Evolutionary conservation across 2,888 invertebrate species (phyloP).

Genomic region (Tinea pellionella): DNA sequence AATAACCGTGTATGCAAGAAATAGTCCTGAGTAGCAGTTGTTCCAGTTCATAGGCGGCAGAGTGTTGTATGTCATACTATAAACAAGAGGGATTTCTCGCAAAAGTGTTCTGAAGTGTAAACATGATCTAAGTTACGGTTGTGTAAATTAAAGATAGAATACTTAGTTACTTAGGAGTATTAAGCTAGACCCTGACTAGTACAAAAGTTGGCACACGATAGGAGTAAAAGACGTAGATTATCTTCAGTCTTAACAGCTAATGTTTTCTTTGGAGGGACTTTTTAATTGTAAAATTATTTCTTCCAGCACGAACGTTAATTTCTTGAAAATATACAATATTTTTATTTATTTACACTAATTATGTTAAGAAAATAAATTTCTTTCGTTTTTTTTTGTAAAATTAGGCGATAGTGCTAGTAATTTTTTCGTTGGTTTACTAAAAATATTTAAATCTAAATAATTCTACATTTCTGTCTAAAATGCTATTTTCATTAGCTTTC

Average conservation of each 20-base stretch:
- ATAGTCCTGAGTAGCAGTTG: too few relatives aligned
- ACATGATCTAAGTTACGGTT: too few relatives aligned
- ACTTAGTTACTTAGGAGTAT: conserved; percentile 15
- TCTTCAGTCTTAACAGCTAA: conserved; percentile 62
- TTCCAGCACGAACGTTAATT: conserved; percentile 27
- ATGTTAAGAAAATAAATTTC: neutral
- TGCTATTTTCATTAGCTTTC: neutral
- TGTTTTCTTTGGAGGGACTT: conserved; percentile 63
- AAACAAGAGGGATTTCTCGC: too few relatives aligned
- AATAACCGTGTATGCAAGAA: too few relatives aligned
- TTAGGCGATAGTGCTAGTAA: neutral
- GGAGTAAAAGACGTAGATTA: conserved; percentile 6
- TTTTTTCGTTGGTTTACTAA: neutral
- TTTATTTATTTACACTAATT: neutral
- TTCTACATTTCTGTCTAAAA: conserved; percentile 5
- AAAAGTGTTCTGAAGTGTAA: too few relatives aligned
- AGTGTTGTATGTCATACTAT: too few relatives aligned
- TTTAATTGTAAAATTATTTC: conserved; percentile 45
- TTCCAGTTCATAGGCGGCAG: too few relatives aligned
- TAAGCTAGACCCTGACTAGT: conserved; percentile 58
- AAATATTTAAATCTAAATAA: neutral
- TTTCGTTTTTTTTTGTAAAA: neutral
- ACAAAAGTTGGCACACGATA: conserved; percentile 50
- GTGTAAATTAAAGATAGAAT: too few relatives aligned
- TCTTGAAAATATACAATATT: neutral